A percentile compares a stretch with the other conserved stretches of the same genome.
These are phyloP conservation scores for Iguana delicatissima DNA, from an alignment of 2,797 vertebrate species.

Conservation along the genomic window DNA sequence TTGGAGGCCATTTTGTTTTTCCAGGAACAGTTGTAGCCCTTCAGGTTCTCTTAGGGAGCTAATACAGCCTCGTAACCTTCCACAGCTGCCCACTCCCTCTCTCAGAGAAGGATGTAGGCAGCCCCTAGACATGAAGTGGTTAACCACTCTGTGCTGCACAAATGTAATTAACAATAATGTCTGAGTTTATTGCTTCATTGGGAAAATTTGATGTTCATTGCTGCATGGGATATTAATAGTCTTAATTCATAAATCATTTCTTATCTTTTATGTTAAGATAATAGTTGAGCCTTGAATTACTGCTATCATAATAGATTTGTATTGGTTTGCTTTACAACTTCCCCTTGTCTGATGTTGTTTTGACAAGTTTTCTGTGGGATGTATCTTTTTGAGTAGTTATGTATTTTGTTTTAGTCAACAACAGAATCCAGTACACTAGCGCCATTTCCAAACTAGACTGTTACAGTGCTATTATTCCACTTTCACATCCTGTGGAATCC, in stretches of 20 bases:
- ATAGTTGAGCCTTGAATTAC: slow-evolving; percentile 77
- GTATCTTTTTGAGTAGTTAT: slow-evolving; percentile 65
- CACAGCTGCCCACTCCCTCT: too few relatives aligned
- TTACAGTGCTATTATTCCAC: too few relatives aligned
- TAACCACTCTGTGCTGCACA: slow-evolving; percentile 6
- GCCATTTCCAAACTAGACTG: too few relatives aligned
- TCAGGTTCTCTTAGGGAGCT: too few relatives aligned
- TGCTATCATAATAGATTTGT: slow-evolving; percentile 78
- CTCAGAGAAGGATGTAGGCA: too few relatives aligned
- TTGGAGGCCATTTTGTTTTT: neutral
- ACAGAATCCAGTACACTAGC: neutral
- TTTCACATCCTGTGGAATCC: too few relatives aligned
- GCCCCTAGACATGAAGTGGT: too few relatives aligned
- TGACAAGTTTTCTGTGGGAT: slow-evolving; percentile 72
- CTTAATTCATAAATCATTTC: slow-evolving; percentile 71
- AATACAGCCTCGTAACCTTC: too few relatives aligned
- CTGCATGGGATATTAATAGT: slow-evolving; percentile 61
- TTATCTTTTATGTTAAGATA: slow-evolving; percentile 76
- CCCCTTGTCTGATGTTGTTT: slow-evolving; percentile 79
- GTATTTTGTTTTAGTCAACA: slow-evolving; percentile 47
- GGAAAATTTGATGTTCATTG: slow-evolving; percentile 73
- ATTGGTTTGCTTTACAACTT: slow-evolving; percentile 76
- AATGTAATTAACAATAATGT: slow-evolving; percentile 61
- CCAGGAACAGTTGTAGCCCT: too few relatives aligned
- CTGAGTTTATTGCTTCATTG: slow-evolving; percentile 64